phyloP scores from a whole-genome alignment of 2,888 invertebrate genomes.

The Argyra leucocephala region DNA sequence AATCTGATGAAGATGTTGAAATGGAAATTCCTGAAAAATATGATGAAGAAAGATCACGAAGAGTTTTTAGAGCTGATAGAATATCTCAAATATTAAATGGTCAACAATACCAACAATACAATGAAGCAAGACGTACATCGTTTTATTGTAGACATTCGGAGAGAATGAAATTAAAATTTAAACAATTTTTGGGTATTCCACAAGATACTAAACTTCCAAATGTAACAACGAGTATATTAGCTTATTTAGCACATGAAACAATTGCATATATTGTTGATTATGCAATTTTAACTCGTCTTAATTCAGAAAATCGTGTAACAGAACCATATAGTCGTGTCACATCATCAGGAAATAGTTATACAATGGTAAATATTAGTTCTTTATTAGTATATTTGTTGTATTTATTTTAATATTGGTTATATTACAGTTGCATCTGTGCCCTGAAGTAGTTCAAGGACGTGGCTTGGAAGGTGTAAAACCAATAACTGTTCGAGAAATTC shows the following conservation, averaged over 20 bases:
- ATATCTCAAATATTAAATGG: slow-evolving; percentile 50
- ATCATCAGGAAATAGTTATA: slow-evolving; percentile 38
- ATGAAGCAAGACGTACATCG: slow-evolving; percentile 67
- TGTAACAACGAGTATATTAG: slow-evolving; percentile 64
- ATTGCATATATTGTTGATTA: slow-evolving; percentile 82
- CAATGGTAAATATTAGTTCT: slow-evolving; percentile 29
- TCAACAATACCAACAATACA: slow-evolving; percentile 64
- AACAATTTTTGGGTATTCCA: slow-evolving; percentile 54
- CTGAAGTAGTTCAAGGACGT: slow-evolving; percentile 44
- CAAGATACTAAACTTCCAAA: slow-evolving; percentile 53
- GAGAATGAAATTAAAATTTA: slow-evolving; percentile 50
- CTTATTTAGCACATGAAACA: slow-evolving; percentile 81
- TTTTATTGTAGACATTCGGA: slow-evolving; percentile 52
- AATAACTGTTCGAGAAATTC: slow-evolving; percentile 69
- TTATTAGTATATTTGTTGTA: neutral
- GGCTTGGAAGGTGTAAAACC: slow-evolving; percentile 59
- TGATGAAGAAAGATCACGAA: slow-evolving; percentile 40
- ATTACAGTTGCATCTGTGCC: slow-evolving; percentile 36
- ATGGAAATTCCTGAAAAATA: slow-evolving; percentile 46
- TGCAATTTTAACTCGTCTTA: slow-evolving; percentile 69
- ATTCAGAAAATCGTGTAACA: slow-evolving; percentile 55
- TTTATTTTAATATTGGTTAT: neutral
- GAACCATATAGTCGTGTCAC: slow-evolving; percentile 61
- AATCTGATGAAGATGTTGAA: slow-evolving; percentile 47
- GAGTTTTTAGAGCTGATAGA: slow-evolving; percentile 50